Conservation (phyloP, 2,113 vertebrate species). For the Condylura cristata region DNA sequence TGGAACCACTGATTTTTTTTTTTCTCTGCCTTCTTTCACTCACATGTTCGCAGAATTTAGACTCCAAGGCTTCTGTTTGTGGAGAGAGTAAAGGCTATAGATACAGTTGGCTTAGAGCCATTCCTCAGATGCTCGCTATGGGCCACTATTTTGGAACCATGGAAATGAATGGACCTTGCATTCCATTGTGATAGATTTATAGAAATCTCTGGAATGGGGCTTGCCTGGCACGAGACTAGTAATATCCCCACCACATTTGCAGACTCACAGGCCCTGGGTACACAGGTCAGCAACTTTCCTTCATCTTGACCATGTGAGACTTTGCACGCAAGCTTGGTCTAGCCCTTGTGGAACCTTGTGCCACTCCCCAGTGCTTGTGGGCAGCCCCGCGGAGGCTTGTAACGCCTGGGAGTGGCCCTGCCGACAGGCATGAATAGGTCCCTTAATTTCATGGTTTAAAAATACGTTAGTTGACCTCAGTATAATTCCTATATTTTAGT, state of each 20-base stretch:
- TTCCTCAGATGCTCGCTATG: background rate
- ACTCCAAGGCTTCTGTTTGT: background rate
- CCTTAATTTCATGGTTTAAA: conserved; percentile 88
- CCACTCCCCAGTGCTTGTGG: conserved; percentile 62
- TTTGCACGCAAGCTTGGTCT: conserved; percentile 66
- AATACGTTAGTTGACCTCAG: conserved; percentile 87
- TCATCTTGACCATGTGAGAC: background rate
- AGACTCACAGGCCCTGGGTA: too few species aligned
- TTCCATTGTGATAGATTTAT: background rate
- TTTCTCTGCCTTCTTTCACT: background rate
- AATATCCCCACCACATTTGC: accelerated
- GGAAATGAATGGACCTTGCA: too few species aligned
- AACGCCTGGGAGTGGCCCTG: conserved; percentile 66
- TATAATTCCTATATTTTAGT: conserved; percentile 88
- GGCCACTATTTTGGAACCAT: background rate
- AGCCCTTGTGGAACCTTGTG: background rate
- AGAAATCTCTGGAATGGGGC: background rate
- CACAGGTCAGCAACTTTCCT: background rate
- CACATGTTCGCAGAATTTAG: background rate
- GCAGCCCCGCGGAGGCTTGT: conserved; percentile 63
- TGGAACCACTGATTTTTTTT: background rate
- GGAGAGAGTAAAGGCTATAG: background rate
- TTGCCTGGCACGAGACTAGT: background rate
- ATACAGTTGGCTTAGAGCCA: background rate
- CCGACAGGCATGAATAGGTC: conserved; percentile 60